These are phyloP conservation scores for Erannis defoliaria DNA, from an alignment of 2,888 invertebrate species.

Conservation along the genomic window DNA sequence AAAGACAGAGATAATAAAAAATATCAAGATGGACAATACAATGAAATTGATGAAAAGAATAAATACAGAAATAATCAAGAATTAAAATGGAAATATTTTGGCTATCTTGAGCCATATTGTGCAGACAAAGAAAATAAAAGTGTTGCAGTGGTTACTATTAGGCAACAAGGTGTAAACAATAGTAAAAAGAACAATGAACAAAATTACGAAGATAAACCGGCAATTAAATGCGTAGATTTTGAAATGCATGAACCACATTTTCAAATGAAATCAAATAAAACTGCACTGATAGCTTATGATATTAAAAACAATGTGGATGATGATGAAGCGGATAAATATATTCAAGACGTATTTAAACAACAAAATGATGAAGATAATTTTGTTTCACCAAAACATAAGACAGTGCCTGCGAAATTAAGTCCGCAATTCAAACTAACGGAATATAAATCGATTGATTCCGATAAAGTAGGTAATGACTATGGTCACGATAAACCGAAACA, in stretches of 20 bases:
- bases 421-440: not conserved
- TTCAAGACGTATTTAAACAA: not conserved
- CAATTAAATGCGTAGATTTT: constrained; percentile 6
- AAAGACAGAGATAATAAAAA: constrained; percentile 11
- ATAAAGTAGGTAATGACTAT: constrained; percentile 2
- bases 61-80: not conserved
- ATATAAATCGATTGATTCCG: not conserved
- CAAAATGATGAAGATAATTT: not conserved
- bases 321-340: not conserved
- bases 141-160: not conserved
- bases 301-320: not conserved
- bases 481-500: not conserved
- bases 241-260: not conserved
- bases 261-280: constrained; percentile 1
- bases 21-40: constrained; percentile 5
- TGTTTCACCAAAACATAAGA: not conserved
- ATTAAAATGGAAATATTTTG: not conserved
- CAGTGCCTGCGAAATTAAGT: not conserved
- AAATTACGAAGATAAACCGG: not conserved
- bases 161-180: not conserved
- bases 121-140: not conserved
- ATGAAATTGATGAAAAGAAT: not conserved
- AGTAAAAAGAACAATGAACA: not conserved
- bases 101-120: not conserved
- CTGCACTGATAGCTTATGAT: not conserved